Evolutionary conservation across 2,113 vertebrate genomes (phyloP), one percentile per base, ranked within the genome.

Genomic region (Callorhinus ursinus): DNA sequence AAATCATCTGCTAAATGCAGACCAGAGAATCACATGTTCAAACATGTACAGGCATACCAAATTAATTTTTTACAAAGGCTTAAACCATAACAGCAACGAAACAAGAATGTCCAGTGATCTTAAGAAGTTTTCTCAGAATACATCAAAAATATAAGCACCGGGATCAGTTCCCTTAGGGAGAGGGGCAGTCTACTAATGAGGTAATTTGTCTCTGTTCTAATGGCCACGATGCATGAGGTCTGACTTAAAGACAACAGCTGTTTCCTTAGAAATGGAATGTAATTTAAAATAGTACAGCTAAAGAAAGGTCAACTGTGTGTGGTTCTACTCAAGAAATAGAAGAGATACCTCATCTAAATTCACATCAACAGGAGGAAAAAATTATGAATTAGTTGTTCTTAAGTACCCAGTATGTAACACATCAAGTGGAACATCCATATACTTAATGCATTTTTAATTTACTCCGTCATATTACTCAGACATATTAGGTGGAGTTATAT

Each of bases 121-220:
- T 69, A 63, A 85, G 39, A 97, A 71, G 85, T 84, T 91, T 93
- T 61, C n/a, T 96, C 59, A 92, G 46, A 95, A 96, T 31, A 67
- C 53, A 13, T 79, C 28, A 65, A 82, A 97, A 96, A 84, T 61
- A 51, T 31, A 89, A 89, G 49, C 4, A 1, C 18, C 5, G 4
- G 67, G 39, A 69, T 85, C 46, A 21, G 31, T 76, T 85, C 71
- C 71, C 46, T 88, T 85, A 19, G 53, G 55, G 42, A 92, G 76
- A 91, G 36, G 5, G 72, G 3, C 24, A 8, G 87, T 95, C 76
- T 84, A 42, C 77, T 95, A 72, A 93, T 2, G 19, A 77, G 19
- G 36, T 71, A 49, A 91, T 88, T 90, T 74, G n/a, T 94, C 84
- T 96, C 61, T 33, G 85, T 94, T 79, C 59, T 72, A 90, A 96